Evolutionary conservation across 2,797 vertebrate genomes (phyloP).

Genomic region (Falco novaeseelandiae): DNA sequence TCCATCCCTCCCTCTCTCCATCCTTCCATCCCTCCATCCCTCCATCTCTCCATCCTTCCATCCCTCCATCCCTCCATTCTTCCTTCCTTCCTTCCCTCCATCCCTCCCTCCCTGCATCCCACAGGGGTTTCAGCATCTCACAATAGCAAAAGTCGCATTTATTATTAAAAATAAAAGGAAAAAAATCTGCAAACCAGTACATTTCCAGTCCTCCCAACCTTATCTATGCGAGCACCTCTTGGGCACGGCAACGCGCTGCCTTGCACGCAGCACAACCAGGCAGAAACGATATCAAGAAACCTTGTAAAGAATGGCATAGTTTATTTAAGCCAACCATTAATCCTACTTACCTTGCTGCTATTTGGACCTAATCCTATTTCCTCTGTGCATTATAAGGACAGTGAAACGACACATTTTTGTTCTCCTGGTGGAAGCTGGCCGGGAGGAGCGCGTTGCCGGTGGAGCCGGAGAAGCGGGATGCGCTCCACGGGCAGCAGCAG

Average conservation of each 20-base stretch:
- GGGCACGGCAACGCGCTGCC: slow-evolving; percentile 50
- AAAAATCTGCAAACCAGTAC: background rate
- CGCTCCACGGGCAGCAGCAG: slow-evolving; percentile 47
- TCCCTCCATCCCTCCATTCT: background rate
- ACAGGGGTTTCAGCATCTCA: background rate
- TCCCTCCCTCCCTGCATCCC: background rate
- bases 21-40: background rate
- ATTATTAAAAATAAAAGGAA: background rate
- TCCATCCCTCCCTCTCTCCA: background rate
- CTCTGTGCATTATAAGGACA: slow-evolving; percentile 56
- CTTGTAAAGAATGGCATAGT: slow-evolving; percentile 20
- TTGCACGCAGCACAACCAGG: slow-evolving; percentile 31
- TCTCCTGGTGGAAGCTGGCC: background rate
- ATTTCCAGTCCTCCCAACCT: background rate
- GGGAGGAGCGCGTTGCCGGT: background rate
- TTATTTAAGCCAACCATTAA: slow-evolving; percentile 65
- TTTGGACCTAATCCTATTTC: slow-evolving; percentile 75
- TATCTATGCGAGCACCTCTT: slow-evolving; percentile 7
- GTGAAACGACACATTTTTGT: slow-evolving; percentile 54
- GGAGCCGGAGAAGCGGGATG: slow-evolving; percentile 7
- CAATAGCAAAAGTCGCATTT: background rate
- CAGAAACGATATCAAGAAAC: slow-evolving; percentile 49
- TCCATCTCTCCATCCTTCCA: background rate
- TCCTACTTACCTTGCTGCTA: slow-evolving; percentile 78
- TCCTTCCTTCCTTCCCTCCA: background rate